phyloP scores from a whole-genome alignment of 2,888 invertebrate species.

The Ganaspis brasiliensis region DNA sequence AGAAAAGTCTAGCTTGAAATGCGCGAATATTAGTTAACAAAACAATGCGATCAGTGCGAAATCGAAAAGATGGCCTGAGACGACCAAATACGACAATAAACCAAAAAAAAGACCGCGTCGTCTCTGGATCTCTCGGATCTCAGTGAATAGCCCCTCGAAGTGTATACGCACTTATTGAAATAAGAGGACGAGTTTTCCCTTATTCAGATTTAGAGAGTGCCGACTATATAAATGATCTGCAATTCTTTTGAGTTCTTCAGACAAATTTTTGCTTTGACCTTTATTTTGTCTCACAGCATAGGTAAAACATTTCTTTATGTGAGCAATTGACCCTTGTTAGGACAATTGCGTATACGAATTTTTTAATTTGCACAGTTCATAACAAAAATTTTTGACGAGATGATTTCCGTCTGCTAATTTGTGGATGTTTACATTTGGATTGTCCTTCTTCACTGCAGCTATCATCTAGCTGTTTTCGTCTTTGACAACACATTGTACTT shows the following conservation, averaged over 20 bases:
- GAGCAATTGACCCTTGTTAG: slow-evolving; percentile 45
- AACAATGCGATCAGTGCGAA: no score
- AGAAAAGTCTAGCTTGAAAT: no score
- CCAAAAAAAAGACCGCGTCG: no score
- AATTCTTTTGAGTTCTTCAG: slow-evolving; percentile 7
- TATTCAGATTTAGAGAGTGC: no score
- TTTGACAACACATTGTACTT: slow-evolving; percentile 54
- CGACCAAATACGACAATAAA: no score
- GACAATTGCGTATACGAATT: slow-evolving; percentile 36
- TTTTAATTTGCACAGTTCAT: slow-evolving; percentile 45
- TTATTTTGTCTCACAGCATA: no score
- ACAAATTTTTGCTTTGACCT: slow-evolving; percentile 30
- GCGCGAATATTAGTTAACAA: no score
- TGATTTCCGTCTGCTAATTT: slow-evolving; percentile 50
- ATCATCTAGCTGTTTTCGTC: slow-evolving; percentile 61
- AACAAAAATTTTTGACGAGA: slow-evolving; percentile 47
- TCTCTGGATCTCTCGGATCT: no score
- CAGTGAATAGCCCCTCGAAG: no score
- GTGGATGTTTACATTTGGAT: background rate
- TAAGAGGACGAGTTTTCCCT: no score
- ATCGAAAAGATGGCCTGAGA: no score
- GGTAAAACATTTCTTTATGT: slow-evolving; percentile 54
- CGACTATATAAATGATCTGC: slow-evolving; percentile 11
- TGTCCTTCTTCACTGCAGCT: slow-evolving; percentile 53
- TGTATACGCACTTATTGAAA: no score